Evolutionary conservation across 2,888 invertebrate species (phyloP), one percentile per base, ranked within the genome.

Genomic region (Latrodectus elegans): DNA sequence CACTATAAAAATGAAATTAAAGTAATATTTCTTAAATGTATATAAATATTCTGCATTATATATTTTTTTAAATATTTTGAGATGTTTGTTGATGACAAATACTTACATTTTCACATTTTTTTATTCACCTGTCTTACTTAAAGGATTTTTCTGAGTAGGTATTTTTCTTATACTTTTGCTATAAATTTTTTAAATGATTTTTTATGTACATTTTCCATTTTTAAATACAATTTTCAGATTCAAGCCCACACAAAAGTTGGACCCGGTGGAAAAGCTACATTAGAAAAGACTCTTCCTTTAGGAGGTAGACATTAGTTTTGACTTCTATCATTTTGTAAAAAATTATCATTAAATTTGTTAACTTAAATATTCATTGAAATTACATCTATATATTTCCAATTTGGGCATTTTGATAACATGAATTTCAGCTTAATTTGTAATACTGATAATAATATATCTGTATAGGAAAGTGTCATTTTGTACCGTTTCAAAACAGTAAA

Each of bases 191-290:
- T 60, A 60, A 60, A 11, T n/a, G n/a, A n/a, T 60, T n/a, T 11
- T 60, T n/a, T 15, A 12, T 15, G 6, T 15, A 60, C 12, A 15
- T 15, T 60, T 15, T 60, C 8, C n/a, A 14, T 55, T 15, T 55
- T 14, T 4, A 15, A 15, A 60, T 15, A 60, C 6, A 14, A 51
- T 71, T 81, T 71, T 68, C 26, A 89, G 89, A 95, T 97, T 91
- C 95, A 96, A 92, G 97, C 95, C 0, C 95, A 95, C 92, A 97
- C 96, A 10, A 95, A 94, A 91, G 95, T 97, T 78, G 97, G 97
- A 9, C 95, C 94, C 91, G 96, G 96, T 0, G 95, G 95, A 8
- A 95, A 95, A 91, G 94, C 95, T 8, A 93, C 94, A 79, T 95
- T 95, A 94, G 95, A 95, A 91, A 78, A 84, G 49, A 80, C 74